These are phyloP conservation scores for Ptychoptera albimana DNA, from an alignment of 2,888 invertebrate genomes.

Conservation along the genomic window DNA sequence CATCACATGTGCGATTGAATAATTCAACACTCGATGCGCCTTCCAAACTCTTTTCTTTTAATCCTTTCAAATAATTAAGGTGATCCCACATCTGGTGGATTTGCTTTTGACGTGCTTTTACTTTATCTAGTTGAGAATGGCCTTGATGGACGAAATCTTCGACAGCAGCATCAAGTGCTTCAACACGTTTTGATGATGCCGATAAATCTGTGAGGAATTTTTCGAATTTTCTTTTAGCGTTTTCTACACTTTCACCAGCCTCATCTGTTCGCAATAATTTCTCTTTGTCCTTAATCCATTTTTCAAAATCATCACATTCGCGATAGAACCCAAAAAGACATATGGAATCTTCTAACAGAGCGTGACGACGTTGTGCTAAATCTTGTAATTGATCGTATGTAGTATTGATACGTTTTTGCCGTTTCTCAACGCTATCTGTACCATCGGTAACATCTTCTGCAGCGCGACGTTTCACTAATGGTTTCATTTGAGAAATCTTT, in stretches of 20 bases:
- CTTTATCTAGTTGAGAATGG: constrained; percentile 75
- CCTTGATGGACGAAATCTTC: constrained; percentile 68
- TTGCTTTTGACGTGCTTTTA: constrained; percentile 59
- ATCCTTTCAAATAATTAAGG: constrained; percentile 68
- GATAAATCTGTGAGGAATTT: constrained; percentile 91
- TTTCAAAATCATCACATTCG: constrained; percentile 95
- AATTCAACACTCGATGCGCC: constrained; percentile 89
- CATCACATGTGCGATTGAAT: constrained; percentile 91
- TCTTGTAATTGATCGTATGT: constrained; percentile 69
- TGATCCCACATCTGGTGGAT: constrained; percentile 82
- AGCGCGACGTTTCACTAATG: constrained; percentile 29
- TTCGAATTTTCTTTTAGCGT: constrained; percentile 89
- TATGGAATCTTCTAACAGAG: constrained; percentile 81
- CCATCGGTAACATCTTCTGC: constrained; percentile 37
- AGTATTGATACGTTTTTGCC: constrained; percentile 62
- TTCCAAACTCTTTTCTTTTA: constrained; percentile 81
- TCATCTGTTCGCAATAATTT: constrained; percentile 71
- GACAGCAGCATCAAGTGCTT: constrained; percentile 75
- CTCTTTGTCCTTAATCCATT: constrained; percentile 94
- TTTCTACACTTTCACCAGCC: constrained; percentile 75
- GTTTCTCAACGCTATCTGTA: constrained; percentile 57
- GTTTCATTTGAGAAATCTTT: constrained; percentile 21
- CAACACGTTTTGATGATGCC: constrained; percentile 81
- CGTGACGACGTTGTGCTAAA: constrained; percentile 63
- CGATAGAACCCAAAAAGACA: constrained; percentile 84